These are phyloP conservation scores for Adelphocoris suturalis DNA, from an alignment of 2,888 invertebrate genomes.

Conservation along the genomic window DNA sequence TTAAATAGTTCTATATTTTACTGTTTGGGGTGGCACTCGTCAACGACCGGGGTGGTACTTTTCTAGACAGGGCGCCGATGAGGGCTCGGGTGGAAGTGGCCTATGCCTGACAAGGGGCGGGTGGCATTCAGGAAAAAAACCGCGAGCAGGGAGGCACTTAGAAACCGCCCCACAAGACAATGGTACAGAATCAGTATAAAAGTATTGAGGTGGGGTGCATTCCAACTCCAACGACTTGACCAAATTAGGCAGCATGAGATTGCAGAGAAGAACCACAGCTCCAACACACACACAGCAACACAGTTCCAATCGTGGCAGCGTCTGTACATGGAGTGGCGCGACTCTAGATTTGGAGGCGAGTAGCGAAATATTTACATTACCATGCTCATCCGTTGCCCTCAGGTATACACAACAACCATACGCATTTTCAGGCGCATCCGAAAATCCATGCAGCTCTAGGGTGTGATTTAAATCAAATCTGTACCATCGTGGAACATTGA, in stretches of 20 bases:
- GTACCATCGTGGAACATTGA: background rate
- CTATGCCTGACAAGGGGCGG: no score
- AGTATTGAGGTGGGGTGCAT: background rate
- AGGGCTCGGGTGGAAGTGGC: no score
- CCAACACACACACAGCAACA: no score
- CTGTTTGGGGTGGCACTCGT: no score
- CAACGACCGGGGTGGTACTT: no score
- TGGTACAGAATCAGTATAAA: background rate
- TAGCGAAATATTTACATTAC: background rate
- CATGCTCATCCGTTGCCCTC: background rate
- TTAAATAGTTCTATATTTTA: no score
- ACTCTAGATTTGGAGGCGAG: slow-evolving; percentile 12
- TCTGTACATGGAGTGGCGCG: background rate
- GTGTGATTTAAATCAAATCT: background rate
- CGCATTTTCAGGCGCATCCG: background rate
- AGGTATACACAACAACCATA: slow-evolving; percentile 22
- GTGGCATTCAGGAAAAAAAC: no score
- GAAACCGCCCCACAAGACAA: background rate
- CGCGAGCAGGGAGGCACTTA: no score
- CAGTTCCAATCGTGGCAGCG: slow-evolving; percentile 32
- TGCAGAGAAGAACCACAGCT: background rate
- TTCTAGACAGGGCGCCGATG: no score
- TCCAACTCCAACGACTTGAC: background rate
- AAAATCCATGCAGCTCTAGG: background rate
- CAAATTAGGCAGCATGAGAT: background rate